Evolutionary conservation across 2,888 invertebrate species (phyloP), one percentile per base, ranked within the genome.

Genomic region (Phyto melanocephala): DNA sequence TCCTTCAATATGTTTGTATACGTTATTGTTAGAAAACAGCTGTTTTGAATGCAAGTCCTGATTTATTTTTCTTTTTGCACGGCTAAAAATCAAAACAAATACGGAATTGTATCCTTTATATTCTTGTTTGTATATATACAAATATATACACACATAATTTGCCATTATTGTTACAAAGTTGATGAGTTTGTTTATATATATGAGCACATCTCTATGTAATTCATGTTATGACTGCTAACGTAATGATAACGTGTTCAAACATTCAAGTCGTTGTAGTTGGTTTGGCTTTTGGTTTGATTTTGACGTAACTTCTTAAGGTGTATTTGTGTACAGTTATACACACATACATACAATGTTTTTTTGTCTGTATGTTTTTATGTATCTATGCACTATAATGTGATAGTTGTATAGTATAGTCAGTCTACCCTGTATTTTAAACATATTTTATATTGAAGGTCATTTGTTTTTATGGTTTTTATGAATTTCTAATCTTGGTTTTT

Each of bases 41-140:
- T 82, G 82, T 82, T 82, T 56, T 6, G 28, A 79, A 47, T 82
- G 75, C 82, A 82, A 45, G 50, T 76, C 56, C 40, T 10, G 15
- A 47, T 7, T 62, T 67, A 67, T 1, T 22, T 22, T 56, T 15
- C 50, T 35, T 65, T 33, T 52, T 52, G 35, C 24, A 65, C 40
- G 52, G 40, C 58, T 65, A 60, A 71, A 75, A 79, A 82, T 82
- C 82, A 82, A 79, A 82, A 82, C 75, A 82, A 79, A 82, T 71
- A 76, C 65, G 60, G 52, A 76, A 42, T 82, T 79, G 22, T 74
- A 47, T 47, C 20, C 56, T 60, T 47, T 45, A 42, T 68, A 52
- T 52, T 40, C 68, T 76, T 70, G 77, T 62, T 77, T 54, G 35
- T 20, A 28, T 24, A 52, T 24, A 60, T 8, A 1, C 11, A 60